A percentile compares a stretch with the other conserved stretches of the same genome.
phyloP scores from a whole-genome alignment of 2,797 vertebrate genomes.

The Sylvilagus floridanus region DNA sequence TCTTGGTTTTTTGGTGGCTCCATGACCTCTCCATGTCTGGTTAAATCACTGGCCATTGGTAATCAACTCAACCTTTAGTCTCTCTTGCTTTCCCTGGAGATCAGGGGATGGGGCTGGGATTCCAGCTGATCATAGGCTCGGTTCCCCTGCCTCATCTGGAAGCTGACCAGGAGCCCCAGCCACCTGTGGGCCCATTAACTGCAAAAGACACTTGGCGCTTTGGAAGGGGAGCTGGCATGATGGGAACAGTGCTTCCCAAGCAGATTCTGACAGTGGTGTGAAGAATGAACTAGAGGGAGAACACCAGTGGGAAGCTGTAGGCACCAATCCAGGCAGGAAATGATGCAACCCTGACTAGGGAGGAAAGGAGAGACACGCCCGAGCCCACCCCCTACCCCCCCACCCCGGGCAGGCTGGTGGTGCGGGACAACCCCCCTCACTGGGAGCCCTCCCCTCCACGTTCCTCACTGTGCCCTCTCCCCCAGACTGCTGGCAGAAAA shows the following conservation, averaged over 20 bases:
- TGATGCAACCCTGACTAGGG: background rate
- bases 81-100: too few relatives aligned
- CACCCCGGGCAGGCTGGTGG: fast-evolving
- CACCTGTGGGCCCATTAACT: background rate
- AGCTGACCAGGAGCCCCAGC: background rate
- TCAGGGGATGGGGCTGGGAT: too few relatives aligned
- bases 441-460: background rate
- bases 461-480: too few relatives aligned
- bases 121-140: background rate
- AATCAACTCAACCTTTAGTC: background rate
- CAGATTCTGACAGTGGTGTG: background rate
- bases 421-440: background rate
- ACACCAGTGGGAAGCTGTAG: background rate
- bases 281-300: background rate
- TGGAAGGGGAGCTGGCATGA: background rate
- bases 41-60: background rate
- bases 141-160: background rate
- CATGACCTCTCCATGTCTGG: background rate
- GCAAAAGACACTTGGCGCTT: background rate
- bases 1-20: background rate
- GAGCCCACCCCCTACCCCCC: too few relatives aligned
- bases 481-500: slow-evolving; percentile 93
- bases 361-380: too few relatives aligned
- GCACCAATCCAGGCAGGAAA: background rate
- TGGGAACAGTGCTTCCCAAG: background rate